phyloP scores from a whole-genome alignment of 2,888 invertebrate species.

The Ariolimax columbianus region DNA sequence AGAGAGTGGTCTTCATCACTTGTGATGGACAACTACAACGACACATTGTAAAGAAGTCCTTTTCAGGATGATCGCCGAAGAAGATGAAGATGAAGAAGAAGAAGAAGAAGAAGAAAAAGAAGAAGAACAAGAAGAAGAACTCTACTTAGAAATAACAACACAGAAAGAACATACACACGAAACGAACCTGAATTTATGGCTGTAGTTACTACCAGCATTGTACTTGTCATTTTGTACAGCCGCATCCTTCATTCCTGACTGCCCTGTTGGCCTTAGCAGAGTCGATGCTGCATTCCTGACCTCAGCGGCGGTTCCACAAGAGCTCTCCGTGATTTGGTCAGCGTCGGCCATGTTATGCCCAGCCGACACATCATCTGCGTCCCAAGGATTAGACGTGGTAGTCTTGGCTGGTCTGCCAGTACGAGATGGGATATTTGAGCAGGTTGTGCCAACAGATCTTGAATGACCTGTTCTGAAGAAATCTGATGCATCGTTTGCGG shows the following conservation, averaged over 20 bases:
- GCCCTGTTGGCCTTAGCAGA: neutral
- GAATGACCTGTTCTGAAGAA: neutral
- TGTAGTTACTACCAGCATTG: neutral
- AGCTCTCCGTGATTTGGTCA: neutral
- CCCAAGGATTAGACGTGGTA: neutral
- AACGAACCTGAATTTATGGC: neutral
- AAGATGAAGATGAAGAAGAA: neutral
- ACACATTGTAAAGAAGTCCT: no score
- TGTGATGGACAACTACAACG: no score
- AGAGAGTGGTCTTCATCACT: no score
- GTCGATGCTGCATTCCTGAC: neutral
- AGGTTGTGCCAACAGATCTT: conserved; percentile 14
- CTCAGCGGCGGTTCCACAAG: neutral
- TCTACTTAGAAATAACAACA: neutral
- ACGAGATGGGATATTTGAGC: neutral
- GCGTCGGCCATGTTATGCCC: conserved; percentile 4
- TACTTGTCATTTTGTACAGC: neutral
- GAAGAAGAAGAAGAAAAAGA: neutral
- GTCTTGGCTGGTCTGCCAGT: neutral
- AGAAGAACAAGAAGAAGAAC: neutral
- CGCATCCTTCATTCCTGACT: neutral
- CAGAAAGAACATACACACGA: no score
- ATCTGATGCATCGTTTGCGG: neutral
- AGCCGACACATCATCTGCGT: neutral
- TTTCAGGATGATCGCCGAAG: no score